Evolutionary conservation across 1,140 invertebrate species (phyloP), one percentile per base, ranked within the genome.

Genomic region (Colletes latitarsis): DNA sequence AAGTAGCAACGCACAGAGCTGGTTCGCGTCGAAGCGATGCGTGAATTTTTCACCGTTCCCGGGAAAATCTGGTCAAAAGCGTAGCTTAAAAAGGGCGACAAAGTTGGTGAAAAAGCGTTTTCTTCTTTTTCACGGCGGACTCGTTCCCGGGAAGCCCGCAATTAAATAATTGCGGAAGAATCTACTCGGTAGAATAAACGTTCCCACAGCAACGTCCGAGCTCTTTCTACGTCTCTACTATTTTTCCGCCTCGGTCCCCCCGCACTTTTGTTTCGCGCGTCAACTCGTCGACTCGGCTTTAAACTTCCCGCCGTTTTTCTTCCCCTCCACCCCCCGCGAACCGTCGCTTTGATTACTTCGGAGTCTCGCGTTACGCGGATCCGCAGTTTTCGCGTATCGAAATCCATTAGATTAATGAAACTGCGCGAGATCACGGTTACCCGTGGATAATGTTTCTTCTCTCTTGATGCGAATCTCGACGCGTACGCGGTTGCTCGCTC

Each of bases 391-490:
- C 81, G 70, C 71, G 67, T 60, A 70, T 83, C 82, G 55, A 71
- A 71, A 67, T 83, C 82, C 82, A 85, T 85, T 83, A 81, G 83
- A 57, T 64, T 85, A 85, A 83, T 85, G 83, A 83, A 83, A 85
- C 73, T 41, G 52, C 57, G 62, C 19, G 60, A 21, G 17, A 21
- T 46, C 43, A 30, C n/a, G 60, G 19, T 67, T 63, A 41, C 39
- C 19, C 53, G 10, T 4, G 15, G n/a, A 43, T 46, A 57, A 30
- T 10, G 46, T 19, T 21, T 39, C 39, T 66, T 15, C 46, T 53
- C 49, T 75, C 39, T 30, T 30, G 17, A 64, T 53, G 14, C 21
- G n/a, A 66, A 75, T 55, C 73, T 19, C 46, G 46, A 75, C 60
- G 6, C 43, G 58, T 9, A 9, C 39, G 49, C 21, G 60, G 15